Evolutionary conservation across 2,797 vertebrate species (phyloP).

Genomic region (Pipistrellus kuhlii): DNA sequence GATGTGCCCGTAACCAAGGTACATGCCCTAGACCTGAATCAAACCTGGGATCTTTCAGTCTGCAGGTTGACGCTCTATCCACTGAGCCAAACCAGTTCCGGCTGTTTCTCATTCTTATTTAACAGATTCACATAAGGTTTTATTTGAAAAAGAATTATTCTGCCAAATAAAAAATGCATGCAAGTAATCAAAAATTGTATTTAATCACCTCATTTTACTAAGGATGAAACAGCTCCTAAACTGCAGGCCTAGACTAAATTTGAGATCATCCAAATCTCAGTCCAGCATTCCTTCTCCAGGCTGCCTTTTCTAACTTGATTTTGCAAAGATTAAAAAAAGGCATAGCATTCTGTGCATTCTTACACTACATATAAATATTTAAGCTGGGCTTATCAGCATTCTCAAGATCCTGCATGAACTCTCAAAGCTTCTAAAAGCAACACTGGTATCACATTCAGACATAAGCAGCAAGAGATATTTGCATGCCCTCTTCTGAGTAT

Average conservation of each 20-base stretch:
- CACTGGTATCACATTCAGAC: neutral
- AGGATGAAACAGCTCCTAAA: neutral
- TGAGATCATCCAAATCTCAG: neutral
- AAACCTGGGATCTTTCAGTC: too few relatives aligned
- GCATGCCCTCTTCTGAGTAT: neutral
- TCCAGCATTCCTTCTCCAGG: neutral
- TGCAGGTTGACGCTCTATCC: too few relatives aligned
- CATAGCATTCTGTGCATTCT: neutral
- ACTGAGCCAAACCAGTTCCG: too few relatives aligned
- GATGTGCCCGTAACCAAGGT: too few relatives aligned
- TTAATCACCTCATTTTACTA: neutral
- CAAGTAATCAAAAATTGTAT: neutral
- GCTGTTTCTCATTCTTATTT: neutral
- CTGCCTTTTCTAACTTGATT: neutral
- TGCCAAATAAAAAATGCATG: neutral
- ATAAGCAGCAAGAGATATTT: neutral
- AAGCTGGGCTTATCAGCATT: slow-evolving; percentile 10
- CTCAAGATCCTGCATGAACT: neutral
- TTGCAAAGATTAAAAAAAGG: neutral
- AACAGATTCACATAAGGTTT: neutral
- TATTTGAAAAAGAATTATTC: neutral
- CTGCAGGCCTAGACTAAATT: neutral
- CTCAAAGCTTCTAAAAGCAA: slow-evolving; percentile 31
- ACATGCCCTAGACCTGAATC: too few relatives aligned
- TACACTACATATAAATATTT: slow-evolving; percentile 32